Conservation (phyloP, 2,797 vertebrate genomes). For the Synaphobranchus kaupii region DNA sequence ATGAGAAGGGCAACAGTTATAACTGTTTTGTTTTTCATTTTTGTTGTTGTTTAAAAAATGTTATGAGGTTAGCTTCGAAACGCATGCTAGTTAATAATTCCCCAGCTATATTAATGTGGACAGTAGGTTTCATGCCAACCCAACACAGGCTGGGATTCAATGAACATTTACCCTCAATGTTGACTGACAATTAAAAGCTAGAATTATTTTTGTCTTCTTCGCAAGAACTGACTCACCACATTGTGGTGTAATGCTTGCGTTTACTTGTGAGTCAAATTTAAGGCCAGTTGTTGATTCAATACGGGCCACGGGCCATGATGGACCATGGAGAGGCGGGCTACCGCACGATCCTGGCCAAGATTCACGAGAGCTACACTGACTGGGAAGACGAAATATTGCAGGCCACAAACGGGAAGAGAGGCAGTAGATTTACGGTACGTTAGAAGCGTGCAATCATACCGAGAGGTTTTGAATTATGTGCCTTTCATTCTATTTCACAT, state of each 20-base stretch:
- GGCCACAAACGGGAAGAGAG: conserved; percentile 63
- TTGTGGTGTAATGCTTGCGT: background rate
- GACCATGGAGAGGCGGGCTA: background rate
- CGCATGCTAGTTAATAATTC: background rate
- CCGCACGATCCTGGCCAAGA: background rate
- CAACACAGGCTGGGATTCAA: background rate
- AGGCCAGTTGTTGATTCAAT: background rate
- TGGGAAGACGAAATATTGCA: conserved; percentile 54
- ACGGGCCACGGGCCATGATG: background rate
- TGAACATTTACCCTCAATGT: background rate
- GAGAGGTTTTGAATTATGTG: background rate
- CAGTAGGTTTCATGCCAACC: background rate
- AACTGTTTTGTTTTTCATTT: background rate
- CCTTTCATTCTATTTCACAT: background rate
- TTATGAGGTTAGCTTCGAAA: background rate
- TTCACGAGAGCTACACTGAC: conserved; percentile 33
- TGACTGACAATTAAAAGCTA: background rate
- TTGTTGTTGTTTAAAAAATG: background rate
- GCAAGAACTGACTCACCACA: background rate
- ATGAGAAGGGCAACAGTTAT: background rate
- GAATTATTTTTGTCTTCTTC: background rate
- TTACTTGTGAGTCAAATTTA: background rate
- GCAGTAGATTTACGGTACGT: conserved; percentile 53
- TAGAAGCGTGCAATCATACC: conserved; percentile 25
- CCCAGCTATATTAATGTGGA: background rate